These are phyloP conservation scores for Drosophila nigritarsus DNA, from an alignment of 2,888 invertebrate genomes.

Conservation along the genomic window DNA sequence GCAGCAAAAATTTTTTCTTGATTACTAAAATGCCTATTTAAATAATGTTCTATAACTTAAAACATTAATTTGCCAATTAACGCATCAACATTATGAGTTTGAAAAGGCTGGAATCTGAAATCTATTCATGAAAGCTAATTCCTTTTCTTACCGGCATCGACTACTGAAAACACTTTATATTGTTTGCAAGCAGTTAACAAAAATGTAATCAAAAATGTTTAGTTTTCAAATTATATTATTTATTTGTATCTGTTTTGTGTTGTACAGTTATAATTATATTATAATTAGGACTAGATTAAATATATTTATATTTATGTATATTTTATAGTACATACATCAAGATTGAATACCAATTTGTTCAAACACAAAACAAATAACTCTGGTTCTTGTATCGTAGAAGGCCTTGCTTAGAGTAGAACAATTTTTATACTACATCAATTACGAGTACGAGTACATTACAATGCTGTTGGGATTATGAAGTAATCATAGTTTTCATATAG, in stretches of 20 bases:
- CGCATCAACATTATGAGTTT: not conserved
- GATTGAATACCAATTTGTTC: slow-evolving; percentile 60
- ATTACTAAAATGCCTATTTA: not conserved
- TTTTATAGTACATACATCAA: slow-evolving; percentile 58
- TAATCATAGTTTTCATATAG: slow-evolving; percentile 28
- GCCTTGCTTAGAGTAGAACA: slow-evolving; percentile 47
- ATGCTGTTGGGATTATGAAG: slow-evolving; percentile 17
- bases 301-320: slow-evolving; percentile 19
- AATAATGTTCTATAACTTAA: not conserved
- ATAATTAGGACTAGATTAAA: slow-evolving; percentile 77
- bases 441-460: slow-evolving; percentile 30
- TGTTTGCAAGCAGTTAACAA: not conserved
- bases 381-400: slow-evolving; percentile 49
- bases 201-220: slow-evolving; percentile 24
- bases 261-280: slow-evolving; percentile 75
- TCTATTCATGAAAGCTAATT: not conserved
- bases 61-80: not conserved
- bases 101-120: too few species aligned
- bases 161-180: not conserved
- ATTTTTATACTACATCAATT: slow-evolving; percentile 53
- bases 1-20: not conserved
- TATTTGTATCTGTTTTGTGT: slow-evolving; percentile 58
- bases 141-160: not conserved
- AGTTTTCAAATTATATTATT: slow-evolving; percentile 56
- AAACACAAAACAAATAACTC: slow-evolving; percentile 61